Evolutionary conservation across 2,113 vertebrate genomes (phyloP).

Genomic region (Burhinus bistriatus): DNA sequence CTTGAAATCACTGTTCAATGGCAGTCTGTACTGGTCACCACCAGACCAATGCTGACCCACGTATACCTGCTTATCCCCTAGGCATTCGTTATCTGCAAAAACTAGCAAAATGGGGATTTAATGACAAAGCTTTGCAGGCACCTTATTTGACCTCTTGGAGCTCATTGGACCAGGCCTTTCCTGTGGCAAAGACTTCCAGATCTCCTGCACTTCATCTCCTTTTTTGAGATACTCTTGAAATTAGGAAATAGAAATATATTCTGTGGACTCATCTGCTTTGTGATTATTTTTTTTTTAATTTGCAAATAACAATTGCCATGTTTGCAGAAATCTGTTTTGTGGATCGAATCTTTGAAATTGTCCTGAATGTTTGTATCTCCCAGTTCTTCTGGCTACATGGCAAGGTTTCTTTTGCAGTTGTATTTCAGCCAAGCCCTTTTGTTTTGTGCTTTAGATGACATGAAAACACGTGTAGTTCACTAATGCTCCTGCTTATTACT

Average conservation of each 20-base stretch:
- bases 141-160: not conserved
- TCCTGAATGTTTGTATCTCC: not conserved
- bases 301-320: not conserved
- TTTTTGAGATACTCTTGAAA: not conserved
- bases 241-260: not conserved
- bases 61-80: not conserved
- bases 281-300: not conserved
- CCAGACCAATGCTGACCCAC: not conserved
- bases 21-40: not conserved
- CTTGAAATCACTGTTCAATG: not conserved
- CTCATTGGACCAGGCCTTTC: not conserved
- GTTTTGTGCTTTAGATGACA: not conserved
- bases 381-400: not conserved
- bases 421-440: not conserved
- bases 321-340: not conserved
- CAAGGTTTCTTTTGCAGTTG: not conserved
- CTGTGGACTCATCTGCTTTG: not conserved
- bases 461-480: not conserved
- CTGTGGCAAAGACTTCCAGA: not conserved
- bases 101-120: not conserved
- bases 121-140: not conserved
- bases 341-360: not conserved
- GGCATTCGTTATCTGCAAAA: not conserved
- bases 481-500: not conserved
- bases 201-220: not conserved